These are phyloP conservation scores for Enteromius viviparus DNA, from an alignment of 2,797 vertebrate genomes.

Conservation along the genomic window DNA sequence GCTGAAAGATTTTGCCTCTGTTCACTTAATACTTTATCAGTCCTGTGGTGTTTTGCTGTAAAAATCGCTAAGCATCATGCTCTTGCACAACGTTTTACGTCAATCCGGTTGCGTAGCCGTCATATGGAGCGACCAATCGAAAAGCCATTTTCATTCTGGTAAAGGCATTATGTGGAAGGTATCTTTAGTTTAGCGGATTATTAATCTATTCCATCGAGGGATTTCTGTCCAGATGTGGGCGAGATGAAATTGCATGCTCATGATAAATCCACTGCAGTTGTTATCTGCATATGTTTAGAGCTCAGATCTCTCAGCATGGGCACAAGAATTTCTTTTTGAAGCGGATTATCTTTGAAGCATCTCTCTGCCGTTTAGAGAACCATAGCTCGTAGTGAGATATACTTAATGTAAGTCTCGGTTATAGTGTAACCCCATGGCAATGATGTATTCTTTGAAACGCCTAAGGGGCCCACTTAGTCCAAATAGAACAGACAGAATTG, in stretches of 20 bases:
- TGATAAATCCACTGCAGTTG: slow-evolving; percentile 53
- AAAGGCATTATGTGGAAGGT: slow-evolving; percentile 20
- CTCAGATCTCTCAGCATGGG: slow-evolving; percentile 29
- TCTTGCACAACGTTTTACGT: neutral
- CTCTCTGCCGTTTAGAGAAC: slow-evolving; percentile 33
- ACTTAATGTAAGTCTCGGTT: slow-evolving; percentile 29
- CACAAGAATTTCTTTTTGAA: slow-evolving; percentile 44
- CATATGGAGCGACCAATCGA: neutral
- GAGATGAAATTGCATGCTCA: slow-evolving; percentile 51
- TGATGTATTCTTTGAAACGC: slow-evolving; percentile 28
- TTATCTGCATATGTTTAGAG: slow-evolving; percentile 48
- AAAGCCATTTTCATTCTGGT: slow-evolving; percentile 14
- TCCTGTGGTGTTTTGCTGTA: neutral
- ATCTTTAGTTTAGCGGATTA: slow-evolving; percentile 34
- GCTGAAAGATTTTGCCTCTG: neutral
- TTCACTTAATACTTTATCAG: slow-evolving; percentile 1
- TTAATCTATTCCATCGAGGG: slow-evolving; percentile 46
- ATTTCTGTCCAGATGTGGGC: slow-evolving; percentile 47
- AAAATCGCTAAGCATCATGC: neutral
- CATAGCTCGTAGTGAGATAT: slow-evolving; percentile 28
- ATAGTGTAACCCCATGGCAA: slow-evolving; percentile 21
- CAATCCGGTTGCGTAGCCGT: neutral
- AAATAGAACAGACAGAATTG: slow-evolving; percentile 15
- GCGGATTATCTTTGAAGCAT: slow-evolving; percentile 50
- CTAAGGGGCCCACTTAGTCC: slow-evolving; percentile 20